phyloP scores from a whole-genome alignment of 1,140 invertebrate species.

The Ruditapes philippinarum region DNA sequence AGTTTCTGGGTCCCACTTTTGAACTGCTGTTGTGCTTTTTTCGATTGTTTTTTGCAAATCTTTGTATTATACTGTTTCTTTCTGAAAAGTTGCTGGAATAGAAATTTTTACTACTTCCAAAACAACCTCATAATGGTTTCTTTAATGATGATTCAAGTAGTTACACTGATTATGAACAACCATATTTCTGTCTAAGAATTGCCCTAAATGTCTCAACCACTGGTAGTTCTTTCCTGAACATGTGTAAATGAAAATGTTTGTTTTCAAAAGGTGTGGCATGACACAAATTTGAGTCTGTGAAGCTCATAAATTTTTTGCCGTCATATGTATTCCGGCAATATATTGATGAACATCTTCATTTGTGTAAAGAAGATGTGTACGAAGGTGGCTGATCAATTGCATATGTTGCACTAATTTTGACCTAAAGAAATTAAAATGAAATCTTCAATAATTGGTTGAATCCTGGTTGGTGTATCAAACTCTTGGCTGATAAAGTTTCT shows the following conservation, averaged over 20 bases:
- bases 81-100: background rate
- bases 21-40: background rate
- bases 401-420: background rate
- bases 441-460: background rate
- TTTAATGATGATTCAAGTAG: background rate
- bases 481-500: background rate
- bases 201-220: background rate
- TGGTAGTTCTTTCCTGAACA: background rate
- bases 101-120: background rate
- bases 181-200: background rate
- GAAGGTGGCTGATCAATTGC: background rate
- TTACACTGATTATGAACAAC: background rate
- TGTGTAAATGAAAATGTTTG: background rate
- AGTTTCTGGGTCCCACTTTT: too few relatives aligned
- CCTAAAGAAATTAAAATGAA: background rate
- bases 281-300: background rate
- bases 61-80: background rate
- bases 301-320: background rate
- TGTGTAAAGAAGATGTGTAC: background rate
- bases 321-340: background rate
- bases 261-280: background rate
- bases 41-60: background rate
- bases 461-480: background rate
- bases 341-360: background rate
- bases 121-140: constrained; percentile 22